A percentile compares a stretch with the other conserved stretches of the same genome.
These are phyloP conservation scores for Gonatopus flavifemur DNA, from an alignment of 1,140 invertebrate species.

Conservation along the genomic window DNA sequence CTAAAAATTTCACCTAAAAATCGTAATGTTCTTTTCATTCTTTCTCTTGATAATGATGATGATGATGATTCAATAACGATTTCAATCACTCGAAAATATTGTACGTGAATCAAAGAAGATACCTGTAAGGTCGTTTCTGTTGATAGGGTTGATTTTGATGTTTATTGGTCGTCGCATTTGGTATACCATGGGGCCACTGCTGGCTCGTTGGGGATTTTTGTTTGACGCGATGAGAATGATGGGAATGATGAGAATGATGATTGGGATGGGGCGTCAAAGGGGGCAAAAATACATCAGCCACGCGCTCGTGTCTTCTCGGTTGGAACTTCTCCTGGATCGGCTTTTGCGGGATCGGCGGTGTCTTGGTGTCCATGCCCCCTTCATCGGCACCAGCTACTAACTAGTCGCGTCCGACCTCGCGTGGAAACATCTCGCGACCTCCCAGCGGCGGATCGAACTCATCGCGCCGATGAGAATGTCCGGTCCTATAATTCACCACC, in stretches of 20 bases:
- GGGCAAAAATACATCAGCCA: conserved; percentile 47
- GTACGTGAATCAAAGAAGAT: conserved; percentile 7
- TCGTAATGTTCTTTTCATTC: no score
- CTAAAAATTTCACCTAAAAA: no score
- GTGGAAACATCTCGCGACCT: conserved; percentile 31
- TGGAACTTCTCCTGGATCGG: conserved; percentile 34
- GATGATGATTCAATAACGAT: no score
- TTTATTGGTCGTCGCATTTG: conserved; percentile 10
- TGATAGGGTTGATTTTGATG: conserved; percentile 41
- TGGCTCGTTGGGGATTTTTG: conserved; percentile 27
- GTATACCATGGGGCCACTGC: conserved; percentile 26
- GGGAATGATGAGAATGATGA: no score
- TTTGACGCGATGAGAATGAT: no score
- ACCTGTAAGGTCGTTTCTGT: conserved; percentile 50
- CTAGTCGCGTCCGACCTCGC: conserved; percentile 30
- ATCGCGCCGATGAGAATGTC: conserved; percentile 28
- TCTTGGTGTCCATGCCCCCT: conserved; percentile 56
- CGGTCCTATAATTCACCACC: conserved; percentile 2
- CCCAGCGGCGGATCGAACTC: conserved; percentile 27
- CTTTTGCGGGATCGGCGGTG: conserved; percentile 50
- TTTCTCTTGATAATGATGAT: no score
- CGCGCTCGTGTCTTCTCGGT: conserved; percentile 33
- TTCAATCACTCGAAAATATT: no score
- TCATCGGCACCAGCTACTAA: conserved; percentile 35
- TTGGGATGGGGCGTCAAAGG: conserved; percentile 42